Evolutionary conservation across 1,140 invertebrate genomes (phyloP).

Genomic region (Bombus sibiricus): DNA sequence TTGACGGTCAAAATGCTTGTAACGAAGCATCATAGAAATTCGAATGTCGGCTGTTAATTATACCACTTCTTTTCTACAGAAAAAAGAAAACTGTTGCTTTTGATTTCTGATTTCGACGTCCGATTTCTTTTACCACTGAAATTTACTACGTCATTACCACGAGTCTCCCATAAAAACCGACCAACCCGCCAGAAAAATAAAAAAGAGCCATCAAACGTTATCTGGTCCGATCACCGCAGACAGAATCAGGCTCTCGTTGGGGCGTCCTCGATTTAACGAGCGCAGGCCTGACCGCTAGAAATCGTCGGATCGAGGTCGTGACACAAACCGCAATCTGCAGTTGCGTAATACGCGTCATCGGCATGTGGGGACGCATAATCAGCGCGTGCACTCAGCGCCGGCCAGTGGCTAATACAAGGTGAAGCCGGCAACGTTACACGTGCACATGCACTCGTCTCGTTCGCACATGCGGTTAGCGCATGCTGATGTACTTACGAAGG

Average conservation of each 20-base stretch:
- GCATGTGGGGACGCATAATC: constrained; percentile 47
- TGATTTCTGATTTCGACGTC: no score
- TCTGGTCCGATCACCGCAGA: neutral
- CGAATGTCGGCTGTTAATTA: no score
- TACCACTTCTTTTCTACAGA: no score
- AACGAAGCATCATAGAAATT: no score
- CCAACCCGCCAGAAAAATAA: neutral
- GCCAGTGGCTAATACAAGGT: constrained; percentile 33
- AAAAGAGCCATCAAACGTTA: no score
- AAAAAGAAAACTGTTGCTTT: no score
- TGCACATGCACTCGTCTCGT: constrained; percentile 17
- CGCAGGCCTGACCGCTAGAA: constrained; percentile 32
- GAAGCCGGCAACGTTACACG: constrained; percentile 32
- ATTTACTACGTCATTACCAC: no score
- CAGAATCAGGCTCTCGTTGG: neutral
- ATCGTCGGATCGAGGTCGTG: constrained; percentile 47
- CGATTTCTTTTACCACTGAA: no score
- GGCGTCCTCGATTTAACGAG: constrained; percentile 39
- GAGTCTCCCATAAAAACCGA: no score
- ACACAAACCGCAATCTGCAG: constrained; percentile 50
- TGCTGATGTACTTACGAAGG: no score
- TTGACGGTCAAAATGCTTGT: no score
- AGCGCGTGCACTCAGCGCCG: constrained; percentile 41
- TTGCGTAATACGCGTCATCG: constrained; percentile 56
- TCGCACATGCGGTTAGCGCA: neutral